phyloP scores from a whole-genome alignment of 1,140 invertebrate genomes.

The Formica selysi region DNA sequence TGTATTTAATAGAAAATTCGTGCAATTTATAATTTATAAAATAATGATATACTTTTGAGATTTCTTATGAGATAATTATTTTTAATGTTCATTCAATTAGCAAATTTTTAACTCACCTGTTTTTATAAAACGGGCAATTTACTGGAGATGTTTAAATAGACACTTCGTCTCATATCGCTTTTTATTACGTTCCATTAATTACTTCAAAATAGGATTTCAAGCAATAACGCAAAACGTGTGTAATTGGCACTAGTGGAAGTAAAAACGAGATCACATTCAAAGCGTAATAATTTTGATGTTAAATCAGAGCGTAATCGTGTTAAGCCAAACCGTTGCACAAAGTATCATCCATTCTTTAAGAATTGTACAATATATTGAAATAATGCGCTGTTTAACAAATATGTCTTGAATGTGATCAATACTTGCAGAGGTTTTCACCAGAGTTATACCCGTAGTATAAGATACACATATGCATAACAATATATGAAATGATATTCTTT shows the following conservation, averaged over 20 bases:
- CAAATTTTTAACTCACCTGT: neutral
- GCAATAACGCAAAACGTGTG: constrained; percentile 13
- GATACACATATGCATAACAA: constrained; percentile 22
- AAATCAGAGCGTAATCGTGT: constrained; percentile 39
- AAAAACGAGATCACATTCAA: constrained; percentile 7
- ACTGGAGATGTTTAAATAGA: constrained; percentile 4
- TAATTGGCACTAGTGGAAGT: constrained; percentile 31
- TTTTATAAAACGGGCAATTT: neutral
- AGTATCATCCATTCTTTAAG: neutral
- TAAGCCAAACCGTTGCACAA: neutral
- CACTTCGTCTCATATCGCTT: constrained; percentile 12
- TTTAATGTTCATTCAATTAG: neutral
- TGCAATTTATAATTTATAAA: neutral
- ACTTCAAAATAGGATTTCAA: constrained; percentile 4
- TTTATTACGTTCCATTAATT: constrained; percentile 11
- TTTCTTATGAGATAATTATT: constrained; percentile 15
- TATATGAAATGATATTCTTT: constrained; percentile 32
- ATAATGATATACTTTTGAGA: neutral
- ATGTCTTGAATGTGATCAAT: constrained; percentile 16
- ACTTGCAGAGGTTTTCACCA: constrained; percentile 54
- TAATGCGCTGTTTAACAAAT: constrained; percentile 7
- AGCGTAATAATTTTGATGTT: constrained; percentile 28
- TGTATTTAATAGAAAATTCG: constrained; percentile 1
- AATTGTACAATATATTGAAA: neutral
- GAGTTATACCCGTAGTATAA: constrained; percentile 22